Base-by-base conservation (phyloP, 1,140 invertebrate genomes). In the Aphelenchoides fujianensis region DNA sequence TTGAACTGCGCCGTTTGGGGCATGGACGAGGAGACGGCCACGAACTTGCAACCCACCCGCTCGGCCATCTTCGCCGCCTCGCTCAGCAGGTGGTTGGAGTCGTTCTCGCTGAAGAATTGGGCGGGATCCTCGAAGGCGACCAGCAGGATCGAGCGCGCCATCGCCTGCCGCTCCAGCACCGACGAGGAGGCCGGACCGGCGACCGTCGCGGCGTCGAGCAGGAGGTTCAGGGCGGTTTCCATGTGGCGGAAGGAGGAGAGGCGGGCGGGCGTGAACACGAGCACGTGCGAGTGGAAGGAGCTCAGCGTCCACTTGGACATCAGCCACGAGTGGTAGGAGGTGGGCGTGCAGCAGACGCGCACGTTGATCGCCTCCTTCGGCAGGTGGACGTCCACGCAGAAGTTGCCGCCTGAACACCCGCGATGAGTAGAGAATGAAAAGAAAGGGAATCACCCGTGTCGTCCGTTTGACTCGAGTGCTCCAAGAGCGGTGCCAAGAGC, bases 401-500 rank as follows among this genome's bases (percentile, higher is more conserved):
- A 74, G 3, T 12, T 32, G 3, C 62, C 27, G 55, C 72, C 72
- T 74, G 28, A 0, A 74, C 67, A 34, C 28, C 28, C 9, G 7
- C 2, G 2, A 69, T 5, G 32, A 71, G 2, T 16, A n/a, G 28
- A 70, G 52, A 19, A 9, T 69, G 41, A 59, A 2, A 1, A 23
- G 19, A 73, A 36, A 35, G 31, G n/a, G 31, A 9, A 32, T 3
- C 68, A 75, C 72, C 71, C 27, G 74, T 28, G 30, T 36, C 69
- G 62, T 64, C 64, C 16, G 48, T 54, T 2, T 73, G 59, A 30
- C 19, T 37, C 12, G 63, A 91, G 84, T 95, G 92, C 80, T 90
- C 90, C 41, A 97, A 87, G 68, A 97, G 86, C 0, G 94, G 94
- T 36, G 90, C 90, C 19, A 97, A 87, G 55, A 96, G 91, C 74